phyloP scores from a whole-genome alignment of 2,113 vertebrate species.

The Prunella fulvescens region DNA sequence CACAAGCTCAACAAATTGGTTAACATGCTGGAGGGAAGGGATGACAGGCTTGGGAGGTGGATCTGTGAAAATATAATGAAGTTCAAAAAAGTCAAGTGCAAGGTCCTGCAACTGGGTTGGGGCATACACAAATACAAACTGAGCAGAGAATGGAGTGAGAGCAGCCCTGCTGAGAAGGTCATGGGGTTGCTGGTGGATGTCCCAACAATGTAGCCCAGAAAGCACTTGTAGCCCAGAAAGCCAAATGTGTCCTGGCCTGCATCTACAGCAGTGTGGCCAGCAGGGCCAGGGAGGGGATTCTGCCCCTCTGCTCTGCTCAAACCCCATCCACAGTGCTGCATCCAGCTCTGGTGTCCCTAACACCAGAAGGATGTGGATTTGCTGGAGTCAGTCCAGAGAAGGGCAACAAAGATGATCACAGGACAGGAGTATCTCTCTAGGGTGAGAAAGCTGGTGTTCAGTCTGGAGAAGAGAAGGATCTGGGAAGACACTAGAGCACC shows the following conservation, averaged over 20 bases:
- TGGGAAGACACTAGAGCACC: background rate
- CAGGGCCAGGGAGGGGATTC: accelerated
- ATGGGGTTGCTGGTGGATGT: background rate
- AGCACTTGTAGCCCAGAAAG: background rate
- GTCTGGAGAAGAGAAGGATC: background rate
- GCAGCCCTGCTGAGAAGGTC: background rate
- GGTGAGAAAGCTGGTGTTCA: background rate
- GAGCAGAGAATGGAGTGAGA: background rate
- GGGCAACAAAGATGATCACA: background rate
- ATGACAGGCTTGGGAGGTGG: background rate
- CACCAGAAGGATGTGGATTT: accelerated
- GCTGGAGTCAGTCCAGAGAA: background rate
- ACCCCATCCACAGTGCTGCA: background rate
- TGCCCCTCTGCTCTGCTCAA: background rate
- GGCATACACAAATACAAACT: background rate
- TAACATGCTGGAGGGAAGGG: background rate
- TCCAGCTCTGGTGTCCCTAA: background rate
- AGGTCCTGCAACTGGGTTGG: background rate
- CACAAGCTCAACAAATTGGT: background rate
- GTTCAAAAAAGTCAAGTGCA: background rate
- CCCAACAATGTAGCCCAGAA: accelerated
- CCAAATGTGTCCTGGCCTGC: accelerated
- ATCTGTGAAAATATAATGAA: background rate
- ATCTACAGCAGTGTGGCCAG: accelerated
- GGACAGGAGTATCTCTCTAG: background rate